Evolutionary conservation across 2,888 invertebrate genomes (phyloP).

Genomic region (Cerceris rybyensis): DNA sequence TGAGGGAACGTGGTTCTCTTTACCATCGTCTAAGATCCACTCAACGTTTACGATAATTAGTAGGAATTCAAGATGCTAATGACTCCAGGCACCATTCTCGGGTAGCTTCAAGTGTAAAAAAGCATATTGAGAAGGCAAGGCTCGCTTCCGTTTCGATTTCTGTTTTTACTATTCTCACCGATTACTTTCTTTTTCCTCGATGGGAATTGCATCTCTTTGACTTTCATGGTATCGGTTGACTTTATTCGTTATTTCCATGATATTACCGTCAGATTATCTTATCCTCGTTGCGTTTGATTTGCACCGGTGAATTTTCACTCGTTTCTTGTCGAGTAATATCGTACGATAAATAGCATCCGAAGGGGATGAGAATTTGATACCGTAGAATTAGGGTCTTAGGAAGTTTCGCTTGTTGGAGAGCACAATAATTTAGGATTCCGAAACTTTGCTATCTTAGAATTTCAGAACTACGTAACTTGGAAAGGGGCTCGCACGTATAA

Average conservation of each 20-base stretch:
- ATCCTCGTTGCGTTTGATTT: no score
- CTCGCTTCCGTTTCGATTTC: slow-evolving; percentile 26
- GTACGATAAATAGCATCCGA: slow-evolving; percentile 21
- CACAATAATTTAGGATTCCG: slow-evolving; percentile 34
- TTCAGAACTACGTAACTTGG: slow-evolving; percentile 20
- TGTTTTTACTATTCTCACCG: slow-evolving; percentile 20
- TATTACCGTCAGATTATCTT: no score
- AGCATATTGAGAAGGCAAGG: slow-evolving; percentile 11
- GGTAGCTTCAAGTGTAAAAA: neutral
- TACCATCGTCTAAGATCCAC: slow-evolving; percentile 53
- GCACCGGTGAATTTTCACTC: neutral
- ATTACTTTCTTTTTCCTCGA: no score
- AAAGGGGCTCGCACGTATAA: slow-evolving; percentile 3
- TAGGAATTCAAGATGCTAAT: slow-evolving; percentile 55
- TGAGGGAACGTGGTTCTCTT: neutral
- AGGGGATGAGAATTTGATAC: neutral
- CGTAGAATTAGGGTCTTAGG: slow-evolving; percentile 16
- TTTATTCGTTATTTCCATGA: no score
- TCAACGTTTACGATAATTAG: slow-evolving; percentile 67
- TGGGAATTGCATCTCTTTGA: neutral
- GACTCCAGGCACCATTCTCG: slow-evolving; percentile 15
- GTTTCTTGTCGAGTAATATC: slow-evolving; percentile 12
- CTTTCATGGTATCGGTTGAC: no score
- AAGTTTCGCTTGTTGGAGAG: slow-evolving; percentile 32
- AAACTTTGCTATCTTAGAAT: slow-evolving; percentile 27